These are phyloP conservation scores for Polypterus senegalus DNA, from an alignment of 2,113 vertebrate genomes.

Conservation along the genomic window DNA sequence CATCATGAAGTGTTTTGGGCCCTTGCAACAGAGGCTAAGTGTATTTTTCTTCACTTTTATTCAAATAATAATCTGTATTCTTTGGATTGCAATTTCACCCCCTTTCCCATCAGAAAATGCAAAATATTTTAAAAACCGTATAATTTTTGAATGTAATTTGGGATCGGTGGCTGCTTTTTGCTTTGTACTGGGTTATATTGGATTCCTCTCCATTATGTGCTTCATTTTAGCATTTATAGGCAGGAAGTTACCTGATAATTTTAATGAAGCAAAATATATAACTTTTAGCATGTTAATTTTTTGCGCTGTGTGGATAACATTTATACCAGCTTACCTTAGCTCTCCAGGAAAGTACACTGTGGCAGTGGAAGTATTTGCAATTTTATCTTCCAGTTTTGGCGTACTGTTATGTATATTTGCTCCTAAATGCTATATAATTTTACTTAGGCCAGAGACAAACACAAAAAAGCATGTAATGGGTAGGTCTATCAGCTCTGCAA, in stretches of 20 bases:
- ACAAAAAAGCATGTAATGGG: background rate
- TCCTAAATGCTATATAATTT: background rate
- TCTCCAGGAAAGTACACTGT: too few relatives aligned
- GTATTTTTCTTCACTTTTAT: background rate
- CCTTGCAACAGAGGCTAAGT: slow-evolving; percentile 12
- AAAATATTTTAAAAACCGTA: background rate
- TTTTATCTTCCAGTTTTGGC: too few relatives aligned
- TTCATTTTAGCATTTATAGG: background rate
- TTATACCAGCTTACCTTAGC: background rate
- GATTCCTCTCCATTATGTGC: background rate
- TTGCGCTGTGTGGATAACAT: background rate
- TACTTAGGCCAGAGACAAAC: background rate
- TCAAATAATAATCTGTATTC: background rate
- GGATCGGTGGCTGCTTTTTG: background rate
- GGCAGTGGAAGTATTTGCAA: too few relatives aligned
- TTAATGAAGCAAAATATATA: background rate
- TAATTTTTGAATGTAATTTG: background rate
- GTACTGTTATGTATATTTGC: background rate
- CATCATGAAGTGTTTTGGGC: slow-evolving; percentile 13
- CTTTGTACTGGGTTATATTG: background rate
- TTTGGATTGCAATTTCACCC: background rate
- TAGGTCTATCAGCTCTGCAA: too few relatives aligned
- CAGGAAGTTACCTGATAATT: background rate
- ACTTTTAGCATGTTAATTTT: background rate
- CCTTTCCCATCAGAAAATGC: background rate